Conservation (phyloP, 2,888 invertebrate species). For the Adelognathus sp. region DNA sequence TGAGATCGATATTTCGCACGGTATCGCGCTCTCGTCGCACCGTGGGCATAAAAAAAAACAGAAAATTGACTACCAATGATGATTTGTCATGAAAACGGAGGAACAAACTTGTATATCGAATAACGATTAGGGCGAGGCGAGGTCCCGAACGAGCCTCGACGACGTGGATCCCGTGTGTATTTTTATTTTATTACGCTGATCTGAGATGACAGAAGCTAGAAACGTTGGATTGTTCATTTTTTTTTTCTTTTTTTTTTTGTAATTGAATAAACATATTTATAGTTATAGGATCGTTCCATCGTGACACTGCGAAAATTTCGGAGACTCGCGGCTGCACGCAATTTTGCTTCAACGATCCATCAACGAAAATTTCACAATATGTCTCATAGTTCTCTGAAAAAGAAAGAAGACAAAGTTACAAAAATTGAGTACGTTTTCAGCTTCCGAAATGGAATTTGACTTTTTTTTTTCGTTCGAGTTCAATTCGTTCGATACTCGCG, state of each 20-base stretch:
- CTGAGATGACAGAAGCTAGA: conserved; percentile 66
- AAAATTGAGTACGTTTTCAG: conserved; percentile 5
- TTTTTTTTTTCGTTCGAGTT: conserved; percentile 15
- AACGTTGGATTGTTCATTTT: conserved; percentile 73
- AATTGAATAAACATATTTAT: conserved; percentile 67
- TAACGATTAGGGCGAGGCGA: conserved; percentile 43
- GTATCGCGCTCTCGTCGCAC: conserved; percentile 18
- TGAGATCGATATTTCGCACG: conserved; percentile 53
- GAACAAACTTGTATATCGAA: conserved; percentile 37
- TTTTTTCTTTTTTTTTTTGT: conserved; percentile 62
- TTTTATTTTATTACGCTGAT: conserved; percentile 69
- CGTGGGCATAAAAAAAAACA: conserved; percentile 20
- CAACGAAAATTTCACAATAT: not conserved
- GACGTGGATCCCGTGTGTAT: conserved; percentile 52
- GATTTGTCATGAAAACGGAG: conserved; percentile 2
- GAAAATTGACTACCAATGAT: conserved; percentile 26
- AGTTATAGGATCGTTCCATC: conserved; percentile 73
- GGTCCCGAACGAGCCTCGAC: conserved; percentile 55
- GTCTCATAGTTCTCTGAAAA: too few species aligned
- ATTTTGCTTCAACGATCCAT: conserved; percentile 5
- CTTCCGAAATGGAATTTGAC: too few species aligned
- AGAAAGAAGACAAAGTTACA: not conserved
- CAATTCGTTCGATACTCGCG: conserved; percentile 5
- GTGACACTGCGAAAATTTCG: conserved; percentile 65
- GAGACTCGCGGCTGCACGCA: conserved; percentile 7